Evolutionary conservation across 2,797 vertebrate species (phyloP).

Genomic region (Phoxinus dragarum): DNA sequence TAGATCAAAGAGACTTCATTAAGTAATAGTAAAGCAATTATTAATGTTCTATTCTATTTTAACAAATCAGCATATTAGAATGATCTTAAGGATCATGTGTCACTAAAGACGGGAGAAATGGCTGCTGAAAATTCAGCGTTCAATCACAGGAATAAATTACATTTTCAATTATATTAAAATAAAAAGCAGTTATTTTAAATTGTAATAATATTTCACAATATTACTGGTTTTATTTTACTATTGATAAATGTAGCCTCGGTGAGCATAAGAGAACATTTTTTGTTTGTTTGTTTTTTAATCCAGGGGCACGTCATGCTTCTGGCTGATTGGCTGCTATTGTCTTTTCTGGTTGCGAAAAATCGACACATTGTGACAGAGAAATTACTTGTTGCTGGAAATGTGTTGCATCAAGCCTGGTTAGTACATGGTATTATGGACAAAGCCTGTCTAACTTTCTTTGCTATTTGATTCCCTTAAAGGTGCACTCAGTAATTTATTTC

Average conservation of each 20-base stretch:
- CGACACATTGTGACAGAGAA: not conserved
- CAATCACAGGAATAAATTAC: not conserved
- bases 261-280: not conserved
- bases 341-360: not conserved
- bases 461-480: not conserved
- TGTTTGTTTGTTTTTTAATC: too few relatives aligned
- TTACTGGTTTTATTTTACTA: not conserved
- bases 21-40: not conserved
- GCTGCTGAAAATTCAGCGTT: not conserved
- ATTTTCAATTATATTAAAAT: not conserved
- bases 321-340: not conserved
- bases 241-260: not conserved
- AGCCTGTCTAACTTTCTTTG: not conserved
- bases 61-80: not conserved
- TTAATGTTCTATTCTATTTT: not conserved
- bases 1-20: not conserved
- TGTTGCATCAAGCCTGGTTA: conserved; percentile 7
- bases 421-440: not conserved
- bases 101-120: not conserved
- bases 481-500: not conserved
- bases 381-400: not conserved
- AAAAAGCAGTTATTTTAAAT: not conserved
- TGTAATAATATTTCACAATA: not conserved
- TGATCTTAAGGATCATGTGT: not conserved
- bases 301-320: not conserved